Evolutionary conservation across 2,797 vertebrate species (phyloP).

Genomic region (Scomberomorus guttatus): DNA sequence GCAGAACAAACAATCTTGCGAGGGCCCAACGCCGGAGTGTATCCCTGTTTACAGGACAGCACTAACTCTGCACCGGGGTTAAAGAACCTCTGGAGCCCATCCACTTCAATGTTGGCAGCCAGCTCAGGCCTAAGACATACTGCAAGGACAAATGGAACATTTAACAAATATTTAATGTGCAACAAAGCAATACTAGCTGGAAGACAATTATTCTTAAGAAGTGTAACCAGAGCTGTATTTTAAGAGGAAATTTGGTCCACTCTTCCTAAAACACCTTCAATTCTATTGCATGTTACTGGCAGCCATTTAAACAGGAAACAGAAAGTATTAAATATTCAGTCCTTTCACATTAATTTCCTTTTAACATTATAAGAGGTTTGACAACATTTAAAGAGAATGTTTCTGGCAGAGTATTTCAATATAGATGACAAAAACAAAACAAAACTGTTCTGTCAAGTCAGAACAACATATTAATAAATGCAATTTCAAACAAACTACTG

Average conservation of each 20-base stretch:
- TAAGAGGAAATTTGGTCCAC: no score
- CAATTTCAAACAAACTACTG: not conserved
- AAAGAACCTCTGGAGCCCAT: constrained; percentile 77
- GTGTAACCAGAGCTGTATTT: not conserved
- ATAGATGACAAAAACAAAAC: not conserved
- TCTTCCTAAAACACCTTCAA: not conserved
- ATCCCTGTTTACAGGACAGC: constrained; percentile 84
- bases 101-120: constrained; percentile 63
- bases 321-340: not conserved
- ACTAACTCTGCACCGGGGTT: constrained; percentile 74
- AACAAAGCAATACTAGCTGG: not conserved
- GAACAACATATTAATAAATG: not conserved
- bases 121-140: constrained; percentile 83
- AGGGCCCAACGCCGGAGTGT: constrained; percentile 66
- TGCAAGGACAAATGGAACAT: constrained; percentile 54
- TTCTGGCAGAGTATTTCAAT: no score
- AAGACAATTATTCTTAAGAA: not conserved
- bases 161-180: not conserved
- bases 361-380: no score
- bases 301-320: not conserved
- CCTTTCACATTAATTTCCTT: no score
- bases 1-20: constrained; percentile 81
- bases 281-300: not conserved
- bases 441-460: not conserved
- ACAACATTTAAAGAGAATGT: no score